phyloP scores from a whole-genome alignment of 2,797 vertebrate species.

The Halcyon leucocephala region DNA sequence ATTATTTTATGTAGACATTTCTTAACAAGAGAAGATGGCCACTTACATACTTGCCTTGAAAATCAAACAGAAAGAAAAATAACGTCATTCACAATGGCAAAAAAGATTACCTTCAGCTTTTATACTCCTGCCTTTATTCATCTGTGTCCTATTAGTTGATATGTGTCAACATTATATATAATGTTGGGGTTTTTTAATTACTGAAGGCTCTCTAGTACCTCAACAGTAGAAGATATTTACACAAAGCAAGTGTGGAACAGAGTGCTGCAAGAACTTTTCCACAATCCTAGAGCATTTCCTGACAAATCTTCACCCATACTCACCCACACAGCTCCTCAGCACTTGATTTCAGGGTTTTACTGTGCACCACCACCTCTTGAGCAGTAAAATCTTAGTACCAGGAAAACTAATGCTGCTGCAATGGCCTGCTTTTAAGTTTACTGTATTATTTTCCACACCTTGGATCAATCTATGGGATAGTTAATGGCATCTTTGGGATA shows the following conservation, averaged over 20 bases:
- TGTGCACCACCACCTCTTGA: background rate
- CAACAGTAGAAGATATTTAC: background rate
- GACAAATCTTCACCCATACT: background rate
- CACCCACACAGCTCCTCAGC: background rate
- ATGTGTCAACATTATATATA: background rate
- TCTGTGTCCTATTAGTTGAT: background rate
- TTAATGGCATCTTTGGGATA: background rate
- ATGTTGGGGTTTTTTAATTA: accelerated
- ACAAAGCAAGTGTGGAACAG: background rate
- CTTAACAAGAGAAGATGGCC: background rate
- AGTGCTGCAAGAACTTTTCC: background rate
- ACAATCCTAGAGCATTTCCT: background rate
- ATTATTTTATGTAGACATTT: background rate
- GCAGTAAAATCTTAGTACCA: background rate
- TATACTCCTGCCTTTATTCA: background rate
- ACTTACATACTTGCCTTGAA: background rate
- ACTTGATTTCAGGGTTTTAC: background rate
- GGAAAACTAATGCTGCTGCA: background rate
- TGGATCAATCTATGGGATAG: background rate
- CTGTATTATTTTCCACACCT: background rate
- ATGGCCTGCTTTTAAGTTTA: background rate
- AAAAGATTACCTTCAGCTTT: background rate
- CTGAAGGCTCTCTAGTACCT: background rate
- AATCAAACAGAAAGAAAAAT: background rate
- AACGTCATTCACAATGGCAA: background rate